phyloP scores from a whole-genome alignment of 2,797 vertebrate genomes.

The Hypotaenidia philippensis region DNA sequence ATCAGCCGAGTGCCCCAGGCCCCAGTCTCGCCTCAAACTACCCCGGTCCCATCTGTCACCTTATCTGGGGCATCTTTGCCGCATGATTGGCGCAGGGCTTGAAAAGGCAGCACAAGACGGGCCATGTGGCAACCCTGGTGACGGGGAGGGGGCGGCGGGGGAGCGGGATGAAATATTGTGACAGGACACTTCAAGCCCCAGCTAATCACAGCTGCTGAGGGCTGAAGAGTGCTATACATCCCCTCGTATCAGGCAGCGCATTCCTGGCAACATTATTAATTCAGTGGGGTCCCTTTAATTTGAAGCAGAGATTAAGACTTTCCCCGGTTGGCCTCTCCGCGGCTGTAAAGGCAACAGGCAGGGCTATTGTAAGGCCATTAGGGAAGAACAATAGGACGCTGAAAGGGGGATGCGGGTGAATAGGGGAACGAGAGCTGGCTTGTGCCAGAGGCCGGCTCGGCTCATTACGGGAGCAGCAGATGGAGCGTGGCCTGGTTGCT shows the following conservation, averaged over 20 bases:
- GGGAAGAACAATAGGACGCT: constrained; percentile 80
- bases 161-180: constrained; percentile 76
- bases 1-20: constrained; percentile 35
- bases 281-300: constrained; percentile 77
- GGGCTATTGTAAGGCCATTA: constrained; percentile 82
- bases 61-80: constrained; percentile 66
- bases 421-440: constrained; percentile 79
- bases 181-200: constrained; percentile 72
- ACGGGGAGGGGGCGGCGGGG: not conserved
- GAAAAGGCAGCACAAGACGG: constrained; percentile 73
- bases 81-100: constrained; percentile 67
- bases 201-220: constrained; percentile 77
- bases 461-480: constrained; percentile 83
- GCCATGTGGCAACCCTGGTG: constrained; percentile 70
- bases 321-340: constrained; percentile 66
- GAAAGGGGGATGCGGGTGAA: constrained; percentile 80
- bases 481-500: constrained; percentile 86
- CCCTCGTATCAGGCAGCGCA: constrained; percentile 60
- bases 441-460: constrained; percentile 79
- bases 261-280: constrained; percentile 77
- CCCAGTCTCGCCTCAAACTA: constrained; percentile 54
- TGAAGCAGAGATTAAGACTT: constrained; percentile 72
- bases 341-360: constrained; percentile 82
- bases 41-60: constrained; percentile 81
- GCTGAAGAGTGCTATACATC: constrained; percentile 69